phyloP scores from a whole-genome alignment of 2,888 invertebrate genomes.

The Halictus ligatus region DNA sequence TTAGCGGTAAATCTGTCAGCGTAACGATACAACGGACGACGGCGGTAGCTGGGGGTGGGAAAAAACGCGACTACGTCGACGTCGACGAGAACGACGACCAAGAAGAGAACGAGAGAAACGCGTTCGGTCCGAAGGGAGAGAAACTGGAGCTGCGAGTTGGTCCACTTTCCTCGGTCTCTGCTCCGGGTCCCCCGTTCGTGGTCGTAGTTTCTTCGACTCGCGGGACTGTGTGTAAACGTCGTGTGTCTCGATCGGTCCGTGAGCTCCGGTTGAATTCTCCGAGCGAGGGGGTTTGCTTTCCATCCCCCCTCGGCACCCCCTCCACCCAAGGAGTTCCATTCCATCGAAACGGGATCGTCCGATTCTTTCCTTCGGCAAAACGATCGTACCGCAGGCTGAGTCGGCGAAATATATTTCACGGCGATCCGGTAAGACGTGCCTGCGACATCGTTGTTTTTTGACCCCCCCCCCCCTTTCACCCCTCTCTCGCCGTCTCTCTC shows the following conservation, averaged over 20 bases:
- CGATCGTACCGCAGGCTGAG: constrained; percentile 72
- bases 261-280: constrained; percentile 52
- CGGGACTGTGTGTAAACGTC: constrained; percentile 30
- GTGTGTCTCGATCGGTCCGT: constrained; percentile 27
- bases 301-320: constrained; percentile 6
- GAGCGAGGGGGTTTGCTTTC: constrained; percentile 33
- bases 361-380: constrained; percentile 68
- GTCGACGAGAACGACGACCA: background rate
- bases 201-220: constrained; percentile 27
- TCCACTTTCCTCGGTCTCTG: background rate
- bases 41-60: background rate
- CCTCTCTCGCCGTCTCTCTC: background rate
- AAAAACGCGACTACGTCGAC: background rate
- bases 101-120: background rate
- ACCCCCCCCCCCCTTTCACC: constrained; percentile 15
- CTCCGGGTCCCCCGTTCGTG: background rate
- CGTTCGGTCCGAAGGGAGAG: background rate
- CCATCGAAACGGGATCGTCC: constrained; percentile 48
- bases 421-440: constrained; percentile 69
- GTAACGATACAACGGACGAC: constrained; percentile 1
- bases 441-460: constrained; percentile 71
- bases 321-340: constrained; percentile 12
- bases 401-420: constrained; percentile 77
- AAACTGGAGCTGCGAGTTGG: background rate
- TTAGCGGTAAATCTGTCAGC: background rate